Evolutionary conservation across 2,797 vertebrate genomes (phyloP), one percentile per base, ranked within the genome.

Genomic region (Nothura maculosa): DNA sequence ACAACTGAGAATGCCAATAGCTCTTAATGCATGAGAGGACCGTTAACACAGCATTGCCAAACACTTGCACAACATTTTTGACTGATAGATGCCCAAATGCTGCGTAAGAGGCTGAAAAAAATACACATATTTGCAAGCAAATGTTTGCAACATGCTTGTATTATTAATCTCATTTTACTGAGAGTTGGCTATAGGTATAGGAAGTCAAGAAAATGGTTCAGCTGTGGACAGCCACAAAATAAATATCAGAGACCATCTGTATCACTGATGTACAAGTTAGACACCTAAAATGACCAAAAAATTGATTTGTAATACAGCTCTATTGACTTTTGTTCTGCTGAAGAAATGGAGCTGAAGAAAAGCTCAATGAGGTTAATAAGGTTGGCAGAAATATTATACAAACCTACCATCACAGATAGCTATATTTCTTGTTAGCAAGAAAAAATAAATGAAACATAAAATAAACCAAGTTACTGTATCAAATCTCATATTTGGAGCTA

Each of bases 11-110:
- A 79, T 4, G 19, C 62, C 68, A 89, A 47, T 89, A 75, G 75
- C 45, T 85, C 50, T 47, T 72, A 43, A 47, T 76, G 58, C 69
- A 60, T 25, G 66, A 55, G 38, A 75, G 38, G 79, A 94, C 8
- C 1, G 15, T 89, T 82, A 78, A 38, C 50, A 28, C 30, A 63
- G 48, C 16, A 42, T 28, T 92, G 88, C 90, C 86, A 94, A 86
- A 93, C 40, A 58, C 48, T 93, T 93, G 73, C 79, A 82, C 54
- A 92, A 92, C 38, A 36, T 82, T 82, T 88, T 85, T 10, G 0
- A 89, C 83, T 82, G 91, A 95, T 70, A 80, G 85, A 87, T 96
- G 85, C 66, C 77, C 86, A 89, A 87, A 74, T 32, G 15, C 79
- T 90, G 50, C 22, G 38, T 60, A 91, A 75, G 63, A 62, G 28